phyloP scores from a whole-genome alignment of 2,797 vertebrate species.

The Zenarchopterus dispar region DNA sequence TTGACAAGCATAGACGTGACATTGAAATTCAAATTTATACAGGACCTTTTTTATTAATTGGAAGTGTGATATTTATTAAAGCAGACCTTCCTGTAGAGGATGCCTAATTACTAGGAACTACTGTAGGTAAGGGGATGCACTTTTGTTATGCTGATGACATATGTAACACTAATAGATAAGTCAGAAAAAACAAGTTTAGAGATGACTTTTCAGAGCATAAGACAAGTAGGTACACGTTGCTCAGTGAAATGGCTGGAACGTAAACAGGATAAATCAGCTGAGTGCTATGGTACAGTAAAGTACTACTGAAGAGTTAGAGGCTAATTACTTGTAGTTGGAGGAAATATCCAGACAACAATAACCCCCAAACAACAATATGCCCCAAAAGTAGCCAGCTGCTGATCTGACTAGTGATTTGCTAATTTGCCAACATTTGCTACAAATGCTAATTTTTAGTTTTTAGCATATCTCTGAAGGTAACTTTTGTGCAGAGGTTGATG shows the following conservation, averaged over 20 bases:
- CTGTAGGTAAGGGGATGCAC: neutral
- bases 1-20: conserved; percentile 47
- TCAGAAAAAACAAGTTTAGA: neutral
- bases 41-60: conserved; percentile 13
- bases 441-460: too few relatives aligned
- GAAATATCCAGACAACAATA: too few relatives aligned
- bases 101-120: conserved; percentile 3
- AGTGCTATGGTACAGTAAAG: too few relatives aligned
- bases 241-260: neutral
- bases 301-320: too few relatives aligned
- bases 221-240: neutral
- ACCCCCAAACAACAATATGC: too few relatives aligned
- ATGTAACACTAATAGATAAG: neutral
- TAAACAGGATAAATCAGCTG: too few relatives aligned
- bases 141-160: conserved; percentile 3
- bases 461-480: neutral
- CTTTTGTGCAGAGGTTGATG: neutral
- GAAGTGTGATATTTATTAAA: conserved; percentile 10
- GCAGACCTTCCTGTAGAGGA: neutral
- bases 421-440: too few relatives aligned
- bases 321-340: too few relatives aligned
- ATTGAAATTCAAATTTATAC: conserved; percentile 43
- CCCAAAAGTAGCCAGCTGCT: too few relatives aligned
- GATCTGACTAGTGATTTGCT: too few relatives aligned
- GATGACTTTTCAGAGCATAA: neutral